phyloP scores from a whole-genome alignment of 2,888 invertebrate genomes.

The Drosophila neutralis region DNA sequence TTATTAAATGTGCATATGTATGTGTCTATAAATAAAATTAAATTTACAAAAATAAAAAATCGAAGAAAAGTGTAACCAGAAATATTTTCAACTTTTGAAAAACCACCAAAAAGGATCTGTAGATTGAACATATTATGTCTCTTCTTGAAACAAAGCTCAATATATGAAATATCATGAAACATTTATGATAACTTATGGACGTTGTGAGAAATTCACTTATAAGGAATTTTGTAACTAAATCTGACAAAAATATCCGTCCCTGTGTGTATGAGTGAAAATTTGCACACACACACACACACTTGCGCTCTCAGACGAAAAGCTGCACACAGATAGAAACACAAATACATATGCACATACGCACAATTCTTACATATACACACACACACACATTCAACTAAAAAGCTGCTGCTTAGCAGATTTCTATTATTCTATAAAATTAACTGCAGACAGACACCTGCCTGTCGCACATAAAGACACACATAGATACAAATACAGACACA shows the following conservation, averaged over 20 bases:
- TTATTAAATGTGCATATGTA: conserved; percentile 60
- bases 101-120: background rate
- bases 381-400: conserved; percentile 20
- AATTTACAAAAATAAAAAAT: conserved; percentile 19
- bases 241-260: conserved; percentile 54
- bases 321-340: conserved; percentile 34
- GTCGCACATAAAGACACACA: conserved; percentile 38
- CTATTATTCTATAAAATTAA: conserved; percentile 72
- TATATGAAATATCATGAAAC: conserved; percentile 29
- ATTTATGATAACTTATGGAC: conserved; percentile 53
- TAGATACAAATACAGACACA: conserved; percentile 26
- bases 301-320: conserved; percentile 43
- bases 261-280: conserved; percentile 54
- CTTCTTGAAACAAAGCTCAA: conserved; percentile 5
- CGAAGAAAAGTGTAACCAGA: conserved; percentile 38
- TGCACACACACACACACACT: conserved; percentile 49
- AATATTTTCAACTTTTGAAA: conserved; percentile 17
- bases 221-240: conserved; percentile 85
- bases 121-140: background rate
- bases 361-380: conserved; percentile 56
- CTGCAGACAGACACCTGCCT: conserved; percentile 79
- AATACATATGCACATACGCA: conserved; percentile 56
- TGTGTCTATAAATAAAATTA: conserved; percentile 53
- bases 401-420: conserved; percentile 40
- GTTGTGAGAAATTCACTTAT: conserved; percentile 77